Base-by-base conservation (phyloP, 1,140 invertebrate species). In the Anoplophora glabripennis region DNA sequence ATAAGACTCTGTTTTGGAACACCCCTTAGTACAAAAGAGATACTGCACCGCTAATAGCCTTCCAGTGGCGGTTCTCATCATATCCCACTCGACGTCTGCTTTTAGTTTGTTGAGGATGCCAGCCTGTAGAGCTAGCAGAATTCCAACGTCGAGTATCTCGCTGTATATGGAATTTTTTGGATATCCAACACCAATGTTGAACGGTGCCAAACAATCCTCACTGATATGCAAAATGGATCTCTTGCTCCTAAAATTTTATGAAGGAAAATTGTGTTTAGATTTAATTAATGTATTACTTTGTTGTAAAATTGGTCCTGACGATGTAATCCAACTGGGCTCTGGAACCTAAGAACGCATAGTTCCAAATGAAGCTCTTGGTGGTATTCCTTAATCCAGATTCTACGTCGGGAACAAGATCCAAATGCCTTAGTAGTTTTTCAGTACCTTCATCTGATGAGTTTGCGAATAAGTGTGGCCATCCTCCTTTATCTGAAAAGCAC, bases 301-400 rank as follows among this genome's bases (percentile, higher is more conserved):
- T 72, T 1, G 85, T 79, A 76, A 83, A 89, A 69, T 89, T 87
- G 1, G 83, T 81, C 67, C 84, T 82, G 0, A 87, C 80, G 28
- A 88, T 79, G 67, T 86, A 88, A 66, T 87, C 83, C 1, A 90
- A 76, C 61, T 84, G 78, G 8, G 83, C 80, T 65, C 79, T 76
- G 0, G 87, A 89, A 17, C 86, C 86, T 1, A 89, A 70, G 72
- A 89, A 88, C 0, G 87, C 85, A 64, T 89, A 88, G 4, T 84
- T 81, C 83, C 84, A 86, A 64, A 88, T 87, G 57, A 85, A 88
- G 15, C 85, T 82, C 61, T 80, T 82, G 1, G 86, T 88, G 1
- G 84, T 84, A 72, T 89, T 89, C 44, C 77, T 80, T 4, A 90
- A 79, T 1, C 87, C 88, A 15, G 82, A 78, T 61, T 81, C 76